phyloP scores from a whole-genome alignment of 2,797 vertebrate genomes.

The Octomys mimax region DNA sequence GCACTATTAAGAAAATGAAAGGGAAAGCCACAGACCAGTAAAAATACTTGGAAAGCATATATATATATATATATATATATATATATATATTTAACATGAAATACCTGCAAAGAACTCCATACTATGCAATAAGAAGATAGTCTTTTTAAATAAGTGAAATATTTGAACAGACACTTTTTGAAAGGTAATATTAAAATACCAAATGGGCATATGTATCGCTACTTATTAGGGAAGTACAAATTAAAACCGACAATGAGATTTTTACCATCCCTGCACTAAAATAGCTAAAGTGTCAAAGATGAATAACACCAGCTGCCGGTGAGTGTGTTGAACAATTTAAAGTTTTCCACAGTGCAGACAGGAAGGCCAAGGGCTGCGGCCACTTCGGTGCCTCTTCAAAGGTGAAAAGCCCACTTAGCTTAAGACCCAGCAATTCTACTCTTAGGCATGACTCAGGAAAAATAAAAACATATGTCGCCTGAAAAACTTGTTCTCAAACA shows the following conservation, averaged over 20 bases:
- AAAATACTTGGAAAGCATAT: constrained; percentile 16
- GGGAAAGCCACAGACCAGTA: background rate
- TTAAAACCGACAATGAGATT: background rate
- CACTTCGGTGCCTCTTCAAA: background rate
- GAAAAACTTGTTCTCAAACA: background rate
- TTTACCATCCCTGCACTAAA: too few species aligned
- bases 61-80: background rate
- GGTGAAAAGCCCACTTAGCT: background rate
- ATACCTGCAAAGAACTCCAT: background rate
- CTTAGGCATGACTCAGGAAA: background rate
- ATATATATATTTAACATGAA: background rate
- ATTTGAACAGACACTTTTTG: background rate
- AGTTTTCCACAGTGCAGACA: background rate
- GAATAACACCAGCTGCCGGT: background rate
- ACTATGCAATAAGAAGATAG: background rate
- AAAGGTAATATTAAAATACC: background rate
- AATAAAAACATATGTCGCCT: background rate
- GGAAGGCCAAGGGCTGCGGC: background rate
- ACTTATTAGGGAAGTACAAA: background rate
- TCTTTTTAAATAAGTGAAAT: constrained; percentile 10
- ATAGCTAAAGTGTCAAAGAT: background rate
- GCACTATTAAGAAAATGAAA: background rate
- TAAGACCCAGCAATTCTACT: background rate
- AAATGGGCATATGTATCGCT: background rate
- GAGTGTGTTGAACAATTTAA: background rate